Evolutionary conservation across 2,797 vertebrate species (phyloP).

Genomic region (Poecilia wingei): DNA sequence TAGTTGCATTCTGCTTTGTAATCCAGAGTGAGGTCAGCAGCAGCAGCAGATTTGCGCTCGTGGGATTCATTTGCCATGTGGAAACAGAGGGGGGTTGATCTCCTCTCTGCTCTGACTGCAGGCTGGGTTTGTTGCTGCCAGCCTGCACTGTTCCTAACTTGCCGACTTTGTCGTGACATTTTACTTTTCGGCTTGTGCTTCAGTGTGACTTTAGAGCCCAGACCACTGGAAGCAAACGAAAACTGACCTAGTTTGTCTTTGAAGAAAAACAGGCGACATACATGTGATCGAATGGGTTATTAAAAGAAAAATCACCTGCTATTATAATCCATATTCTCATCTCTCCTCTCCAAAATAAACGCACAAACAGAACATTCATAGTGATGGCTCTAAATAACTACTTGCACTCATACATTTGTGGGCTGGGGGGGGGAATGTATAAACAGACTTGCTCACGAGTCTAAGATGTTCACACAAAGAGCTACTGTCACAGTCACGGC

Average conservation of each 20-base stretch:
- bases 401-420: conserved; percentile 40
- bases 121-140: too few relatives aligned
- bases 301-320: conserved; percentile 52
- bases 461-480: conserved; percentile 57
- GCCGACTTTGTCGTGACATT: neutral
- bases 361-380: conserved; percentile 23
- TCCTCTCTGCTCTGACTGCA: too few relatives aligned
- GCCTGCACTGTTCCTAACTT: too few relatives aligned
- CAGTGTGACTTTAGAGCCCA: neutral
- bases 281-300: conserved; percentile 19
- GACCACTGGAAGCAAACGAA: neutral
- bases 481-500: conserved; percentile 55
- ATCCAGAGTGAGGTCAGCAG: neutral
- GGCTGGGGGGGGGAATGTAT: conserved; percentile 33
- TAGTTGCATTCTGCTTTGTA: neutral
- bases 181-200: neutral
- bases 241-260: conserved; percentile 24
- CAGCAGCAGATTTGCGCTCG: too few relatives aligned
- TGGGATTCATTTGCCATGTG: neutral
- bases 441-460: conserved; percentile 56
- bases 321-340: conserved; percentile 50
- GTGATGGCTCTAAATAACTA: conserved; percentile 45
- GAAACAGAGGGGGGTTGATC: too few relatives aligned
- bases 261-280: neutral
- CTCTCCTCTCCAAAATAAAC: conserved; percentile 37